Percentiles rank a stretch among this genome's conserved stretches.
Conservation (phyloP, 2,797 vertebrate genomes). For the Lepilemur septentrionalis region DNA sequence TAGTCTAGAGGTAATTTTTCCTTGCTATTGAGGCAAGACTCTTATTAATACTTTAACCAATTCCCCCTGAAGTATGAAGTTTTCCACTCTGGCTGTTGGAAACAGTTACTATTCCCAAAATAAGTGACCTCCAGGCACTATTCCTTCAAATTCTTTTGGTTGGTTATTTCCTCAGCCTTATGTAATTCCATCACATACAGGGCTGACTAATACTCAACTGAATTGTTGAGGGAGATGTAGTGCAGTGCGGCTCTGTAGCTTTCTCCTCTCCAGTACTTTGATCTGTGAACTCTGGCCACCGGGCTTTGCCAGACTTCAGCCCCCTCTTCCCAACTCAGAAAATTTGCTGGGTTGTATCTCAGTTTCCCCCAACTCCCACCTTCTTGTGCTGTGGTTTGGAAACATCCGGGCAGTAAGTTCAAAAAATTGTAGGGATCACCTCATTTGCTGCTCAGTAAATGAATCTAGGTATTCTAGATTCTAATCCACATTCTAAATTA, state of each 20-base stretch:
- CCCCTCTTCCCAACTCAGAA: not conserved
- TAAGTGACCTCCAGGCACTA: too few species aligned
- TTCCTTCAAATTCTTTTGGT: not conserved
- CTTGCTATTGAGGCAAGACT: not conserved
- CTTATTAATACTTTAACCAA: not conserved
- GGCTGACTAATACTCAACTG: not conserved
- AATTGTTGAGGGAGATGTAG: not conserved
- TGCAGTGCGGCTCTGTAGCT: not conserved
- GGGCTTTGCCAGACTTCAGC: not conserved
- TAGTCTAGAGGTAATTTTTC: not conserved
- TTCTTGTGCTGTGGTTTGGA: not conserved
- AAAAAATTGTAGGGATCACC: not conserved
- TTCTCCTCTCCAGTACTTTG: not conserved
- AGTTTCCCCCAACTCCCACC: fast-evolving
- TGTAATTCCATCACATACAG: not conserved
- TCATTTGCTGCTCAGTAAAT: not conserved
- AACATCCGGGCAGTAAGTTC: not conserved
- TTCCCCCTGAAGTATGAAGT: not conserved
- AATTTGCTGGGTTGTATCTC: not conserved
- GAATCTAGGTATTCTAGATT: not conserved
- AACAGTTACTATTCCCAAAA: not conserved
- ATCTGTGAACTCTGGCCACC: not conserved
- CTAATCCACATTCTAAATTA: not conserved
- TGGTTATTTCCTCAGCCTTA: not conserved
- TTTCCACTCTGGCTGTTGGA: not conserved